Evolutionary conservation across 1,140 invertebrate genomes (phyloP).

Genomic region (Atta cephalotes): DNA sequence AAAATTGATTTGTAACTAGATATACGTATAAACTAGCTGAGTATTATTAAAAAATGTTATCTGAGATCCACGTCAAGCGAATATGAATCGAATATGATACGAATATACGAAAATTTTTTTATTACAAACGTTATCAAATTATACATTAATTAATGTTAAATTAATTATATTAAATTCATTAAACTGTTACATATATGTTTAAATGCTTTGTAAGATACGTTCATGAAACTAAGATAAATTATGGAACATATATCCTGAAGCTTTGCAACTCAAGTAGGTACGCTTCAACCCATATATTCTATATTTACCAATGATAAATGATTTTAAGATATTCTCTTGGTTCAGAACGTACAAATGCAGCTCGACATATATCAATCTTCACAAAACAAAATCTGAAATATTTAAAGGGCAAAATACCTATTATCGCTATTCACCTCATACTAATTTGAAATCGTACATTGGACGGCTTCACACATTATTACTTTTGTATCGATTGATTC

Average conservation of each 20-base stretch:
- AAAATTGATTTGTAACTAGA: slow-evolving; percentile 5
- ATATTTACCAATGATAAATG: slow-evolving; percentile 25
- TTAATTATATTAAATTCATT: not conserved
- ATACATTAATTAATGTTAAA: not conserved
- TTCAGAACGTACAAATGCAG: not conserved
- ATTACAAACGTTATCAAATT: not conserved
- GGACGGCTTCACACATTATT: slow-evolving; percentile 42
- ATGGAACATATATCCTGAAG: slow-evolving; percentile 10
- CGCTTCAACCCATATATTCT: not conserved
- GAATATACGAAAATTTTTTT: not conserved
- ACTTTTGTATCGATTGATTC: slow-evolving; percentile 33
- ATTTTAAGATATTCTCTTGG: slow-evolving; percentile 18
- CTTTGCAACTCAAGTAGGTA: slow-evolving; percentile 18
- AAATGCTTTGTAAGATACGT: not conserved
- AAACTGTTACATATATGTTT: not conserved
- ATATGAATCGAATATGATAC: no score
- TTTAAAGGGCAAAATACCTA: slow-evolving; percentile 26
- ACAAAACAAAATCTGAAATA: not conserved
- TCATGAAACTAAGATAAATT: slow-evolving; percentile 22
- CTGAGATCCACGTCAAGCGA: no score
- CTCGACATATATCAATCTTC: not conserved
- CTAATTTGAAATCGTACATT: slow-evolving; percentile 21
- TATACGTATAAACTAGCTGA: not conserved
- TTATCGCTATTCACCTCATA: not conserved
- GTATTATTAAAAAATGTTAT: not conserved